Base-by-base conservation (phyloP, 2,113 vertebrate genomes). In the Poeciliopsis turrubarensis region DNA sequence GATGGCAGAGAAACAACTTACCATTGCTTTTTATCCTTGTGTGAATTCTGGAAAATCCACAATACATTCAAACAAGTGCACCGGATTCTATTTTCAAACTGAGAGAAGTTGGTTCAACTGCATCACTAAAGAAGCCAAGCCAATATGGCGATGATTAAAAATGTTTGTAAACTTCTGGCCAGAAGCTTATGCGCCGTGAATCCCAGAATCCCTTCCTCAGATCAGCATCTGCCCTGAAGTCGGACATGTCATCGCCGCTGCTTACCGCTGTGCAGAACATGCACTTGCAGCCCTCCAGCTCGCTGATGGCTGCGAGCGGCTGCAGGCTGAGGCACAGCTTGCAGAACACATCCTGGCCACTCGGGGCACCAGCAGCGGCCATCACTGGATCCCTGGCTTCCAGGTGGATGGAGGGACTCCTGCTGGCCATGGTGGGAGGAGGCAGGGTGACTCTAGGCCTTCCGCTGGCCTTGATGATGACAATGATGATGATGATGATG, bases 271-370 rank as follows among this genome's bases (percentile, higher is more conserved):
- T 96, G 81, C 97, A 99, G 81, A 97, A 99, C 82, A 95, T 86
- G 80, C 97, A 99, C 86, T 47, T 92, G 91, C 97, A 99, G 82
- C 95, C 94, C 77, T 94, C 95, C 86, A 98, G 95, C 12, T 88
- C 92, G 69, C 92, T 96, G 89, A 95, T 95, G 82, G 95, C 95
- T 80, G 95, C 92, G 69, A 92, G 61, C 27, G 96, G 92, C 79
- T 96, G 95, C 83, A 97, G 95, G 70, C 90, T 96, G 71, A 99
- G 93, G 88, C 97, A 99, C 37, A 99, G 93, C 83, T 97, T 99
- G 95, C 97, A 98, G 65, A 94, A 96, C 77, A 96, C 74, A n/a
- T 93, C 60, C 82, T 89, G 30, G 85, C 22, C 91, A 75, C 19
- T 90, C 79, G 31, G 73, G 54, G 72, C 5, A 19, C 67, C 29